A percentile compares a stretch with the other conserved stretches of the same genome.
phyloP scores from a whole-genome alignment of 2,888 invertebrate genomes.

The Corythucha ciliata region DNA sequence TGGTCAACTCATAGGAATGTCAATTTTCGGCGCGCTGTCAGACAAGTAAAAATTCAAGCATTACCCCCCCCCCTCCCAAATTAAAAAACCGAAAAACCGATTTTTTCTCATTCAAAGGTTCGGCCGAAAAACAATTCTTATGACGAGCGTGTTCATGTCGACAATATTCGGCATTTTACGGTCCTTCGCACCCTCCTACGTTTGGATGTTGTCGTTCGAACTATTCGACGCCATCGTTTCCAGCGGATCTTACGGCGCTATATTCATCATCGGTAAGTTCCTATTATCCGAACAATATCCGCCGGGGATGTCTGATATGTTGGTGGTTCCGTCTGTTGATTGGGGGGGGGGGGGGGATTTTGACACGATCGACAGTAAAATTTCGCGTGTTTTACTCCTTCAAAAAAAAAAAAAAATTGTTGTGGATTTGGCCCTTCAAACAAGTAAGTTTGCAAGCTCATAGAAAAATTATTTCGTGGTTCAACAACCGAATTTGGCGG shows the following conservation, averaged over 20 bases:
- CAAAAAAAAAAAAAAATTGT: too few species aligned
- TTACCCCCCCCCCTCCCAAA: not conserved
- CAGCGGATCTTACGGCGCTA: slow-evolving; percentile 60
- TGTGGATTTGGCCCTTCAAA: too few species aligned
- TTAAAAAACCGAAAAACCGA: not conserved
- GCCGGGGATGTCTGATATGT: too few species aligned
- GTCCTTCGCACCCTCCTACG: slow-evolving; percentile 58
- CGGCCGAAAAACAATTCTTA: slow-evolving; percentile 54
- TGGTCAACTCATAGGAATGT: slow-evolving; percentile 53
- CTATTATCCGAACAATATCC: slow-evolving; percentile 5
- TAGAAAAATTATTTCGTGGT: too few species aligned
- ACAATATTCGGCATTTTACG: slow-evolving; percentile 57
- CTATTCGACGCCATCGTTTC: slow-evolving; percentile 53
- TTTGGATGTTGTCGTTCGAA: slow-evolving; percentile 59
- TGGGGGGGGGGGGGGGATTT: too few species aligned
- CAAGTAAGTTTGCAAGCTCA: too few species aligned
- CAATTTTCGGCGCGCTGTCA: slow-evolving; percentile 50
- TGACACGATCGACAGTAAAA: too few species aligned
- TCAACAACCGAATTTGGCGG: too few species aligned
- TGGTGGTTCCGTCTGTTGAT: too few species aligned
- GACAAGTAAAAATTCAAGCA: slow-evolving; percentile 45
- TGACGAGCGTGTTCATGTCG: slow-evolving; percentile 50
- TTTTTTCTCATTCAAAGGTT: slow-evolving; percentile 41
- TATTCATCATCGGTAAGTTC: slow-evolving; percentile 59
- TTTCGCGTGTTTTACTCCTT: too few species aligned